Evolutionary conservation across 2,797 vertebrate genomes (phyloP).

Genomic region (Coreius guichenoti): DNA sequence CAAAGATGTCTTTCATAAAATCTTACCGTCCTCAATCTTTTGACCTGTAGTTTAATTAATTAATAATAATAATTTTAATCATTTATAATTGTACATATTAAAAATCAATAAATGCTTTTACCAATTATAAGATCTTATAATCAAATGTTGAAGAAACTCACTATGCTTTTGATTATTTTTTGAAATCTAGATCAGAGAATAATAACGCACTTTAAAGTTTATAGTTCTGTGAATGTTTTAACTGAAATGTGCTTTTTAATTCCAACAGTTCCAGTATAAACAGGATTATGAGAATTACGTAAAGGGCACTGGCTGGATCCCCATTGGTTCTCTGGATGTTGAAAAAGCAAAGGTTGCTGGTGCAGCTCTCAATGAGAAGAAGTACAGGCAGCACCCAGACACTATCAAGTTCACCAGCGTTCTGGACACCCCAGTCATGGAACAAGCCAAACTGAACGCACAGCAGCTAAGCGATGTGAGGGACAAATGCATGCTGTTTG

Average conservation of each 20-base stretch:
- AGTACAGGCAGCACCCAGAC: slow-evolving; percentile 90
- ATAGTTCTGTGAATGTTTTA: not conserved
- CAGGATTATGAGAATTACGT: slow-evolving; percentile 84
- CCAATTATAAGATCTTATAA: not conserved
- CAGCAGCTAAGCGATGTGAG: slow-evolving; percentile 86
- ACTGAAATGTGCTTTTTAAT: slow-evolving; percentile 7
- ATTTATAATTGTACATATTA: not conserved
- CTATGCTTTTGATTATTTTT: not conserved
- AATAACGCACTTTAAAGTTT: not conserved
- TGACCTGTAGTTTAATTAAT: no score
- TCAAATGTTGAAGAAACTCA: not conserved
- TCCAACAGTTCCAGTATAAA: slow-evolving; percentile 85
- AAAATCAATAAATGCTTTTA: not conserved
- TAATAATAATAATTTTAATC: no score
- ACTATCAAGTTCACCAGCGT: slow-evolving; percentile 90
- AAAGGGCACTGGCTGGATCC: slow-evolving; percentile 90
- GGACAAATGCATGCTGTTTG: slow-evolving; percentile 28
- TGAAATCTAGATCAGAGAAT: not conserved
- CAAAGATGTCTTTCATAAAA: not conserved
- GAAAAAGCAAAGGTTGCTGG: slow-evolving; percentile 88
- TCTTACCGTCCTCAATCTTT: not conserved
- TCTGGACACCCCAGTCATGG: slow-evolving; percentile 87
- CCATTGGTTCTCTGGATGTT: slow-evolving; percentile 90
- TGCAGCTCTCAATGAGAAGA: slow-evolving; percentile 86
- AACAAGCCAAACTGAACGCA: slow-evolving; percentile 89